Conservation (phyloP, 2,888 invertebrate species). For the Caenorhabditis macrosperma region DNA sequence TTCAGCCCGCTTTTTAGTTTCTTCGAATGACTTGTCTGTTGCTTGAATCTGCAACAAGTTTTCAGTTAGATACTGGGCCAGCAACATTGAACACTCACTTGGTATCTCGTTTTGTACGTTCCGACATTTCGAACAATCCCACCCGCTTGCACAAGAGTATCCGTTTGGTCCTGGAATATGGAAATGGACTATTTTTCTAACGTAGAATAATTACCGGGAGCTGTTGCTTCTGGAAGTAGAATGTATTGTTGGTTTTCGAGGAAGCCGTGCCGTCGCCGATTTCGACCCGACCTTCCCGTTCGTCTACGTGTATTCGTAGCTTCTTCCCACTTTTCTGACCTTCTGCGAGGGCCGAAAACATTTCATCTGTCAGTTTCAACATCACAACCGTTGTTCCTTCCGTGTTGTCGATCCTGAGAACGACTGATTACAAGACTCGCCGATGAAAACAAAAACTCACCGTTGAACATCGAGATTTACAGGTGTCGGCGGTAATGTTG, state of each 20-base stretch:
- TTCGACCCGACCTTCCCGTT: slow-evolving; percentile 57
- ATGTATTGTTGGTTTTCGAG: slow-evolving; percentile 49
- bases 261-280: slow-evolving; percentile 54
- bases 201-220: slow-evolving; percentile 35
- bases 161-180: slow-evolving; percentile 46
- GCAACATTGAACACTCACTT: slow-evolving; percentile 14
- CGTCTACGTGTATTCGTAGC: slow-evolving; percentile 59
- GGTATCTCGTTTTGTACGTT: slow-evolving; percentile 54
- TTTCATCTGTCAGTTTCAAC: slow-evolving; percentile 76
- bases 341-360: slow-evolving; percentile 66
- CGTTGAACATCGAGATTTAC: slow-evolving; percentile 44
- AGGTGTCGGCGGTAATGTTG: slow-evolving; percentile 32
- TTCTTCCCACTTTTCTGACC: slow-evolving; percentile 50
- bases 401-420: slow-evolving; percentile 31
- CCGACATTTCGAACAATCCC: slow-evolving; percentile 50
- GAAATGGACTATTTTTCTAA: not conserved
- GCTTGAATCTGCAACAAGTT: slow-evolving; percentile 68
- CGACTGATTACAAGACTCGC: not conserved
- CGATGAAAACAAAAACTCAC: slow-evolving; percentile 1
- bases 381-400: slow-evolving; percentile 58
- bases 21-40: slow-evolving; percentile 75
- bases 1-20: slow-evolving; percentile 74
- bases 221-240: slow-evolving; percentile 53
- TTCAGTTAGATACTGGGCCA: not conserved
- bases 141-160: slow-evolving; percentile 57